Evolutionary conservation across 2,888 invertebrate species (phyloP).

Genomic region (Brachylomia viminalis): DNA sequence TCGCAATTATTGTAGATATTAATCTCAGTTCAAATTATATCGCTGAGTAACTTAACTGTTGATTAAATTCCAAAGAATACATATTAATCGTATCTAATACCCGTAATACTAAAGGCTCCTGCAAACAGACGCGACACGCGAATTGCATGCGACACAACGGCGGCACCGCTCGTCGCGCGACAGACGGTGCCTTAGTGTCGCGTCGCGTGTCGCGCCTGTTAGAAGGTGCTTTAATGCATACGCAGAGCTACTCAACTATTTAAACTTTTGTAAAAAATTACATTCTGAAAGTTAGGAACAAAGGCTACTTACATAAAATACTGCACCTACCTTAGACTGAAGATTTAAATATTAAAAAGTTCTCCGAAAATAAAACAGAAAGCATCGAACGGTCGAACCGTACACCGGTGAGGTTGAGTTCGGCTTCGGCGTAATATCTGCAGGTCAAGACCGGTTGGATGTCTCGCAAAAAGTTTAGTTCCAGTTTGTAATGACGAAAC

Average conservation of each 20-base stretch:
- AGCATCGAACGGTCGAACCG: conserved; percentile 30
- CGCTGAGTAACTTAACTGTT: background rate
- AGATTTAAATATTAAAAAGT: conserved; percentile 2
- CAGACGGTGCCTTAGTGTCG: no score
- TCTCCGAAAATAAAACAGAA: background rate
- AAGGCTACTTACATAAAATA: background rate
- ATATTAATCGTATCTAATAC: background rate
- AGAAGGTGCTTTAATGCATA: no score
- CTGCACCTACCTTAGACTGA: background rate
- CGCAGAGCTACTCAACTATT: background rate
- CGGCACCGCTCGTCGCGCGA: no score
- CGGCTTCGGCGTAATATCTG: conserved; percentile 26
- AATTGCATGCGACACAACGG: no score
- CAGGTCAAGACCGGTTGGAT: conserved; percentile 57
- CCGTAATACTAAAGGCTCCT: no score
- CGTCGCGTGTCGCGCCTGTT: no score
- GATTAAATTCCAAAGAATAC: background rate
- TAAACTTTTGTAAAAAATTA: no score
- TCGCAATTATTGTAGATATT: background rate
- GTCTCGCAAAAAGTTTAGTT: conserved; percentile 55
- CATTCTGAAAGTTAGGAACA: no score
- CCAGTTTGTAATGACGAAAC: conserved; percentile 62
- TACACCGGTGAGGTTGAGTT: conserved; percentile 24
- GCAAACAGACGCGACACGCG: no score
- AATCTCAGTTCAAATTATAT: conserved; percentile 4